Conservation (phyloP, 2,888 invertebrate species). For the Lochmaea crataegi region DNA sequence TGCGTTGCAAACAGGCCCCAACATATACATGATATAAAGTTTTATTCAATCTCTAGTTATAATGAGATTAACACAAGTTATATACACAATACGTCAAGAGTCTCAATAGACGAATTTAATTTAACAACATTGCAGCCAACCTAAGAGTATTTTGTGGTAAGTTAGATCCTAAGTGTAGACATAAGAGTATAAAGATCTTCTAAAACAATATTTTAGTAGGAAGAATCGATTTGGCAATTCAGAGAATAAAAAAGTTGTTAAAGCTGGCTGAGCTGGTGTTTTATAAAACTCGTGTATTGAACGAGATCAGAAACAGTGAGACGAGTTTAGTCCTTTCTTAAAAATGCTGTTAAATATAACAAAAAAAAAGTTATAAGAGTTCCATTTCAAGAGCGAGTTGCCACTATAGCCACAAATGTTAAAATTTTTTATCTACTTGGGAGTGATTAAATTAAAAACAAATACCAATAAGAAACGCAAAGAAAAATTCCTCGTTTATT, state of each 20-base stretch:
- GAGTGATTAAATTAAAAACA: neutral
- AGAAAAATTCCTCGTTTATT: no score
- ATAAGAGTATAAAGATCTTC: no score
- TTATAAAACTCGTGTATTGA: neutral
- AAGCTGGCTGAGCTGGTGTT: neutral
- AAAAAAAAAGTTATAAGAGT: no score
- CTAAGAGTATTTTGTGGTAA: neutral
- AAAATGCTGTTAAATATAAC: neutral
- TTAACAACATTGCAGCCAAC: neutral
- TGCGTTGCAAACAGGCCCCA: neutral
- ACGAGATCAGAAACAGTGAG: conserved; percentile 4
- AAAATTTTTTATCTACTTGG: no score
- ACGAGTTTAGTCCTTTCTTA: neutral
- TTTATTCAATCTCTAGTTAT: conserved; percentile 1
- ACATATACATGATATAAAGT: neutral
- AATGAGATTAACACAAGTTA: conserved; percentile 8
- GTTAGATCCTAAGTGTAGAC: no score
- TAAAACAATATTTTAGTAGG: neutral
- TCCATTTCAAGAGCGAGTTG: neutral
- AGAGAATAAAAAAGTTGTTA: neutral
- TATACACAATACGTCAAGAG: neutral
- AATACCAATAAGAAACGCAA: neutral
- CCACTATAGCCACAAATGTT: neutral
- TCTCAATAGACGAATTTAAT: conserved; percentile 1
- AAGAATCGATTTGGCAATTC: no score